These are phyloP conservation scores for Papilio elwesi DNA, from an alignment of 2,888 invertebrate species.

Conservation along the genomic window DNA sequence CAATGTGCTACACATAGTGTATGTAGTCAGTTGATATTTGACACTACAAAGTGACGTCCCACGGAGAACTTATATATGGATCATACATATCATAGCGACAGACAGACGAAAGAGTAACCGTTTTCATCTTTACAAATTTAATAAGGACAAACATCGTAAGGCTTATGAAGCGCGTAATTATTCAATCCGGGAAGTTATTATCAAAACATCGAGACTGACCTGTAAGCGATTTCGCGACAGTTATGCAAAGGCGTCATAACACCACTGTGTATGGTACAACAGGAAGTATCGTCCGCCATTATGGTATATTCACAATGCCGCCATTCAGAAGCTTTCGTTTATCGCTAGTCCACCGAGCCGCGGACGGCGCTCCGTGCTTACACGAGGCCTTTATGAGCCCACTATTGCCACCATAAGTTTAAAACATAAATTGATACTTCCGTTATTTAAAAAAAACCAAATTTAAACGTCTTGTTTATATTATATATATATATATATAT, in stretches of 20 bases:
- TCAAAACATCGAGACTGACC: constrained; percentile 11
- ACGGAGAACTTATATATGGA: no score
- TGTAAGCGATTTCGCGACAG: constrained; percentile 22
- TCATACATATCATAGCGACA: no score
- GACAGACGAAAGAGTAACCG: no score
- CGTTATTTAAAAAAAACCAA: no score
- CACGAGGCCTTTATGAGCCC: neutral
- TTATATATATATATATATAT: no score
- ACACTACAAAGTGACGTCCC: no score
- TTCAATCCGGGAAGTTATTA: constrained; percentile 19
- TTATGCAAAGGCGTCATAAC: constrained; percentile 33
- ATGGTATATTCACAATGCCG: constrained; percentile 13
- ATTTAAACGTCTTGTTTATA: no score
- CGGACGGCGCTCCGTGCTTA: constrained; percentile 2
- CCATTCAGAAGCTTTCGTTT: constrained; percentile 35
- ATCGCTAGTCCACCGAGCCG: constrained; percentile 2
- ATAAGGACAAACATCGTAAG: neutral
- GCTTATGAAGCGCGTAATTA: neutral
- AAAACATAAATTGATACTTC: no score
- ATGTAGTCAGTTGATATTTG: no score
- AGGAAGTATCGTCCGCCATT: constrained; percentile 21
- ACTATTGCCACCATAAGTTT: constrained; percentile 1
- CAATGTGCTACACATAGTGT: no score
- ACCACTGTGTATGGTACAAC: constrained; percentile 22
- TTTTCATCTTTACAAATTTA: neutral